Evolutionary conservation across 2,888 invertebrate species (phyloP), one percentile per base, ranked within the genome.

Genomic region (Dione juno): DNA sequence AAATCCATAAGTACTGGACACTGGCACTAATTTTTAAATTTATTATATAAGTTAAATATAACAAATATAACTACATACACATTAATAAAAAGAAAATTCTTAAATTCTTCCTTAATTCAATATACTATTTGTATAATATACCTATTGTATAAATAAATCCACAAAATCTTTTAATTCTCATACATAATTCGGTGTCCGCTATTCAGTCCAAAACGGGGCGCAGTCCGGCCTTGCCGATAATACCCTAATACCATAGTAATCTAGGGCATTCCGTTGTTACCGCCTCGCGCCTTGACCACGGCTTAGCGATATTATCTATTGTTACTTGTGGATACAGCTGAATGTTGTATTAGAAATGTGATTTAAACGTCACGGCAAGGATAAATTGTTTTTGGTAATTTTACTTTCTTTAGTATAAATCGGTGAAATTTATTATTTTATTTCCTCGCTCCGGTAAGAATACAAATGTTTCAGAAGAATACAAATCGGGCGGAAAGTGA

Each of bases 231-330:
- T 88, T 88, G 88, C 76, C 73, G 74, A 77, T 75, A 78, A 79
- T 74, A 84, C 82, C 84, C 81, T 81, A 85, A 86, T 86, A 81
- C 86, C 84, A 77, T 81, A 81, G 81, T 81, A 74, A 78, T 78
- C 72, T 77, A 71, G 77, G 77, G 71, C 76, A 74, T 74, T 54
- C 74, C 74, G 73, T 73, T 73, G 75, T 76, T 58, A 70, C 67
- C 70, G 74, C 74, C 75, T 77, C 73, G 76, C 70, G 74, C 75
- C 76, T 77, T 75, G 76, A 75, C 75, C 76, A 68, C 67, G 73
- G 75, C 71, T 76, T 71, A 73, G 66, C 66, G 63, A 70, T 74
- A 74, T 57, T 58, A 69, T 69, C 54, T 66, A 43, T 28, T 52
- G 69, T 69, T 45, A 21, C 45, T 35, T 41, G 19, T 21, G 40